Evolutionary conservation across 92 coral and sea anemone species (phyloP).

Genomic region (Diadumene lineata): DNA sequence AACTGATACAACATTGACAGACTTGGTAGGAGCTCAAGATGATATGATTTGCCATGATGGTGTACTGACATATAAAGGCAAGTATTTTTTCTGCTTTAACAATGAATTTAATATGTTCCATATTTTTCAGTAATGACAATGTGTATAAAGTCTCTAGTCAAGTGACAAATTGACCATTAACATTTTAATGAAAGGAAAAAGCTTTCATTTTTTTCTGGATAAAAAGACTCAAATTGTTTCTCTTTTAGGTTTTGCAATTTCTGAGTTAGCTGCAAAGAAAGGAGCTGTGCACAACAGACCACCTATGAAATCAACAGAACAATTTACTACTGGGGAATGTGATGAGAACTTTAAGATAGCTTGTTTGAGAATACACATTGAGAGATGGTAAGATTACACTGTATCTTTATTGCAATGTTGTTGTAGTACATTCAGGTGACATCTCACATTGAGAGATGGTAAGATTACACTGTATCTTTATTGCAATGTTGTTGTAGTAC

Average conservation of each 20-base stretch:
- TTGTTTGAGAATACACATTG: constrained; percentile 22
- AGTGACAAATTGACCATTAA: background rate
- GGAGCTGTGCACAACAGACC: constrained; percentile 16
- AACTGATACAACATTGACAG: constrained; percentile 14
- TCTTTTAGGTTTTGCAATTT: too few relatives aligned
- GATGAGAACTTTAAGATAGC: constrained; percentile 34
- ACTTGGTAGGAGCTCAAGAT: constrained; percentile 24
- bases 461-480: too few relatives aligned
- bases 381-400: too few relatives aligned
- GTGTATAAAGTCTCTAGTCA: background rate
- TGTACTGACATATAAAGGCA: constrained; percentile 39
- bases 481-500: too few relatives aligned
- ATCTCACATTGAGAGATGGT: too few relatives aligned
- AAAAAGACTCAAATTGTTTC: constrained; percentile 3
- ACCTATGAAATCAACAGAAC: constrained; percentile 14
- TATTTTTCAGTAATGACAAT: background rate
- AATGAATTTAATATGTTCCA: background rate
- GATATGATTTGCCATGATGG: constrained; percentile 20
- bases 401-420: too few relatives aligned
- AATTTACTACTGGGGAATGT: constrained; percentile 20
- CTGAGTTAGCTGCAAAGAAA: constrained; percentile 7
- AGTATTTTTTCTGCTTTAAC: background rate
- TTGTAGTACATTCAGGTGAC: too few relatives aligned
- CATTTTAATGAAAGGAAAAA: background rate
- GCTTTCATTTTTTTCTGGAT: background rate